phyloP scores from a whole-genome alignment of 2,888 invertebrate genomes.

The Drosophila leonis region DNA sequence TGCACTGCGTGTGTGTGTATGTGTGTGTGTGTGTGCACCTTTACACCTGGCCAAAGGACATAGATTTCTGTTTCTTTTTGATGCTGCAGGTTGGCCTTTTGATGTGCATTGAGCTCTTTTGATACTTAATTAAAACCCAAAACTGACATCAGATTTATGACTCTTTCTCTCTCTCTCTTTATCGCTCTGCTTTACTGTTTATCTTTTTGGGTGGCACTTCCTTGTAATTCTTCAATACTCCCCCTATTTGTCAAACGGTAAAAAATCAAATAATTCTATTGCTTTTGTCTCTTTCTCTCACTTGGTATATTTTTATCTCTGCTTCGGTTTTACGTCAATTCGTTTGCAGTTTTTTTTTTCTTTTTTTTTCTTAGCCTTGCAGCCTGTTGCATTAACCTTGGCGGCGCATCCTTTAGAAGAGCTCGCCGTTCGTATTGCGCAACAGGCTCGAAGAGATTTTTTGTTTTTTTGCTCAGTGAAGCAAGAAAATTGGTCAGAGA shows the following conservation, averaged over 20 bases:
- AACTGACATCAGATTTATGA: slow-evolving; percentile 79
- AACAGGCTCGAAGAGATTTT: slow-evolving; percentile 55
- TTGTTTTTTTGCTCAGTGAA: slow-evolving; percentile 31
- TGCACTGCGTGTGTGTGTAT: not conserved
- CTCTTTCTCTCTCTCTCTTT: slow-evolving; percentile 9
- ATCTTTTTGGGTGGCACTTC: slow-evolving; percentile 67
- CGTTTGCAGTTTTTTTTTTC: slow-evolving; percentile 47
- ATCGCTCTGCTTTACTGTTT: not conserved
- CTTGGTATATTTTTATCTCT: slow-evolving; percentile 8
- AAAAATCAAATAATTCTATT: slow-evolving; percentile 68
- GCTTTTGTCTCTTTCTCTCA: slow-evolving; percentile 42
- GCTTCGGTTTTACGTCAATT: slow-evolving; percentile 34
- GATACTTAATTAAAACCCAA: slow-evolving; percentile 73
- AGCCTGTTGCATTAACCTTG: slow-evolving; percentile 24
- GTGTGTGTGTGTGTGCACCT: slow-evolving; percentile 19
- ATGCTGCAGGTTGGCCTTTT: slow-evolving; percentile 60
- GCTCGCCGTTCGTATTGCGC: slow-evolving; percentile 45
- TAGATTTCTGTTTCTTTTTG: slow-evolving; percentile 24
- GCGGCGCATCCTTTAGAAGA: slow-evolving; percentile 48
- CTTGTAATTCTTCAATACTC: slow-evolving; percentile 58
- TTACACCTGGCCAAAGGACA: slow-evolving; percentile 69
- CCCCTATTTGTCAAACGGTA: slow-evolving; percentile 61
- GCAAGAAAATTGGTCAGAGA: slow-evolving; percentile 58
- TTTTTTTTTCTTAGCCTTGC: not conserved
- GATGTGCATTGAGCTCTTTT: slow-evolving; percentile 44